These are phyloP conservation scores for Cremastinae sp. DNA, from an alignment of 2,888 invertebrate species.

Conservation along the genomic window DNA sequence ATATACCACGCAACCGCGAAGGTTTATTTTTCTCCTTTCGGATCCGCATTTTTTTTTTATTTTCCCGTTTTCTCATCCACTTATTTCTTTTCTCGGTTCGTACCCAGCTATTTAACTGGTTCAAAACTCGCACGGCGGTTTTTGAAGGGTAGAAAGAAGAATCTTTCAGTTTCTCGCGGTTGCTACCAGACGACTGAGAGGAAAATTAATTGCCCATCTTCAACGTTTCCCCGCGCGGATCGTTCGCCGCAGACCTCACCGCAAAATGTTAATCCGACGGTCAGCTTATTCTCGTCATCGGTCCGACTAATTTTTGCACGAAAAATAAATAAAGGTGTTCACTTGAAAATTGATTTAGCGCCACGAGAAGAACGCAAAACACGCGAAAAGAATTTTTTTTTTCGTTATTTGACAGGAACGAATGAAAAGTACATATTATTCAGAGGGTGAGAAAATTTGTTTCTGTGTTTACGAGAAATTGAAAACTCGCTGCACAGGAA, in stretches of 20 bases:
- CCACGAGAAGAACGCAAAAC: too few relatives aligned
- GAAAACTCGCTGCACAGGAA: neutral
- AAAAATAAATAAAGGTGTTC: too few relatives aligned
- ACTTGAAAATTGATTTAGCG: too few relatives aligned
- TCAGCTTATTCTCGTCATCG: conserved; percentile 41
- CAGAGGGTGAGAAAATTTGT: too few relatives aligned
- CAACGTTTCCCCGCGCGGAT: conserved; percentile 62
- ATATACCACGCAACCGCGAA: conserved; percentile 47
- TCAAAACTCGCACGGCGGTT: conserved; percentile 13
- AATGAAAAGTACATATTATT: too few relatives aligned
- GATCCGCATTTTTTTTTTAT: neutral
- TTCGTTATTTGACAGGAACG: too few relatives aligned
- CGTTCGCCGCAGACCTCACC: conserved; percentile 70
- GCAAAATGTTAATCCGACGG: conserved; percentile 68
- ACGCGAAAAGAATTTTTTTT: too few relatives aligned
- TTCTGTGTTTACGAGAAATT: neutral
- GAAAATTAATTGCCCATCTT: conserved; percentile 75
- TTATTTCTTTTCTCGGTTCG: conserved; percentile 19
- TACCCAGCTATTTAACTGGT: conserved; percentile 26
- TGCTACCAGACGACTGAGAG: conserved; percentile 61
- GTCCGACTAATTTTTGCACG: conserved; percentile 22
- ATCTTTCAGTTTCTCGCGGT: conserved; percentile 59
- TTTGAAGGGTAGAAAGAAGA: conserved; percentile 63
- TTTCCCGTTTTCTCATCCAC: neutral
- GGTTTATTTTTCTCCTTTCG: conserved; percentile 31